Conservation (phyloP, 2,797 vertebrate genomes). For the Enoplosus armatus region DNA sequence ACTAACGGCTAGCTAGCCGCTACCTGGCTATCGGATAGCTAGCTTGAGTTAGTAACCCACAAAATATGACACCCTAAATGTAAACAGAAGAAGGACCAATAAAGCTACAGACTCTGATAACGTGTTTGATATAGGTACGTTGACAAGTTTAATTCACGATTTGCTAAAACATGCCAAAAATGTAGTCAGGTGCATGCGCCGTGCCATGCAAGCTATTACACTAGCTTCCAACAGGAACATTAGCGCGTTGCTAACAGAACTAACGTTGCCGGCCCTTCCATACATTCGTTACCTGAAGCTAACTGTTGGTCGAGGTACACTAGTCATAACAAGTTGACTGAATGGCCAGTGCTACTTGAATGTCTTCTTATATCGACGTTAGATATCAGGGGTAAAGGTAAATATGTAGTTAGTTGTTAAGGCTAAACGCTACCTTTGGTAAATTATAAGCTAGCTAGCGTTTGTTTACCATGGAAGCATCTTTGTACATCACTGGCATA, state of each 20-base stretch:
- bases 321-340: neutral
- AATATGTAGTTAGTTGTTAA: neutral
- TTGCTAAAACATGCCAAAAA: slow-evolving; percentile 11
- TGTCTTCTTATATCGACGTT: fast-evolving
- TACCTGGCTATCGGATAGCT: slow-evolving; percentile 6
- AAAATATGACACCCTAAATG: slow-evolving; percentile 59
- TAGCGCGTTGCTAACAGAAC: slow-evolving; percentile 19
- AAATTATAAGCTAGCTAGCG: neutral
- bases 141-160: slow-evolving; percentile 42
- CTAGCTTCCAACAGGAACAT: slow-evolving; percentile 14
- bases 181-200: neutral
- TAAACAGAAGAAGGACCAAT: slow-evolving; percentile 37
- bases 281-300: neutral
- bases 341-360: neutral
- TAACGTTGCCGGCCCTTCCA: neutral
- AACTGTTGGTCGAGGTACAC: neutral
- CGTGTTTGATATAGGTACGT: slow-evolving; percentile 74
- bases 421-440: no score
- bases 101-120: slow-evolving; percentile 46
- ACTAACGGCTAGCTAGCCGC: slow-evolving; percentile 29
- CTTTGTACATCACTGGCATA: neutral
- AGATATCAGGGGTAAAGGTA: neutral
- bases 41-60: slow-evolving; percentile 26
- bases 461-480: neutral
- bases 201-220: slow-evolving; percentile 34